phyloP scores from a whole-genome alignment of 92 coral and sea anemone species.

The Siderastrea radians region DNA sequence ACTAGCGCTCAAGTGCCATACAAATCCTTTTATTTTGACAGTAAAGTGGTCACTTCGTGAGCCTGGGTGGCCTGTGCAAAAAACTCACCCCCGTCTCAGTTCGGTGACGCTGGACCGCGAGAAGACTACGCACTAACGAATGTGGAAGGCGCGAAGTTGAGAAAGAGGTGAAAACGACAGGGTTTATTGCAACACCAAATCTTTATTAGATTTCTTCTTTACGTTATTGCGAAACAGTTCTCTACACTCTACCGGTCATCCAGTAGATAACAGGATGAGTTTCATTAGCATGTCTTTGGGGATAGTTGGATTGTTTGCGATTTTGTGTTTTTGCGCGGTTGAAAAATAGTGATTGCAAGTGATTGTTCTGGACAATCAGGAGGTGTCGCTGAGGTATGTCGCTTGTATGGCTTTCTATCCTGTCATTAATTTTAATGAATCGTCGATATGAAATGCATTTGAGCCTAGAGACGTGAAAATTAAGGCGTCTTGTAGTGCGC shows the following conservation, averaged over 20 bases:
- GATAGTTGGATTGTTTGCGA: background rate
- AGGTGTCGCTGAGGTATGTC: constrained; percentile 6
- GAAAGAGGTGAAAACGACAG: background rate
- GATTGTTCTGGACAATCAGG: constrained; percentile 10
- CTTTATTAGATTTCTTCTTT: background rate
- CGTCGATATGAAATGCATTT: background rate
- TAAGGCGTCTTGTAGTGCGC: background rate
- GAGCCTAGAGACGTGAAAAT: background rate
- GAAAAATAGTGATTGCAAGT: constrained; percentile 1
- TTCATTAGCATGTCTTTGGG: background rate
- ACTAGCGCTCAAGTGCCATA: too few relatives aligned
- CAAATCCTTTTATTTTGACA: too few relatives aligned
- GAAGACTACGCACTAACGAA: background rate
- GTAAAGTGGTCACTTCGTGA: too few relatives aligned
- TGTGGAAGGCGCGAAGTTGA: background rate
- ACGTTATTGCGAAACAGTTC: background rate
- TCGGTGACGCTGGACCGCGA: background rate
- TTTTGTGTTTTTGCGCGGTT: background rate
- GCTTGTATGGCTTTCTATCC: background rate
- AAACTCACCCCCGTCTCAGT: too few relatives aligned
- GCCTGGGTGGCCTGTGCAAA: too few relatives aligned
- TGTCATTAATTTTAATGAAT: constrained; percentile 24
- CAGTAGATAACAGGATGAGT: background rate
- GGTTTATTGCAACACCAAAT: background rate
- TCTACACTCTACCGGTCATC: background rate